Evolutionary conservation across 2,888 invertebrate genomes (phyloP), one percentile per base, ranked within the genome.

Genomic region (Lampropteryx suffumata): DNA sequence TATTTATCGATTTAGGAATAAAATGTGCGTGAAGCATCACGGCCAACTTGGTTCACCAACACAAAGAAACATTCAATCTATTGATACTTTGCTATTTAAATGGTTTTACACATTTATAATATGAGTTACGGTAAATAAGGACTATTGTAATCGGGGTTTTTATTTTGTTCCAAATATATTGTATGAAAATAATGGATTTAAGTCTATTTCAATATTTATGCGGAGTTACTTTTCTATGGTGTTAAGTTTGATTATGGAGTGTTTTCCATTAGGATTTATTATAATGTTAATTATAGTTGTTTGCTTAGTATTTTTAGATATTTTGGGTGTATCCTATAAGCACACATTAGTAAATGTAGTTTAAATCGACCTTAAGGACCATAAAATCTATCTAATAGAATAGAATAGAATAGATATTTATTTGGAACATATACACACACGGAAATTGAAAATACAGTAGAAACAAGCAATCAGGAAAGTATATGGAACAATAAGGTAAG

Each of bases 51-150:
- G 90, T 89, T 88, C 86, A 88, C 90, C 90, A 73, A 77, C 71
- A 89, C 87, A 89, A 88, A 79, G 84, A 71, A 84, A 84, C 82
- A 83, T 84, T 80, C 80, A 74, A 51, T 82, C 88, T 83, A 86
- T 89, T 89, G 87, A 89, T 84, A 82, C 76, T 81, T 75, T 73
- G 76, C 82, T 79, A 85, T 88, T 88, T 89, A 89, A 89, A 89
- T 86, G 88, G 88, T 87, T 89, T 89, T 90, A 90, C 88, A 89
- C 89, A 89, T 90, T 87, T 87, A 89, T 89, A 88, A 84, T 88
- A 77, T 78, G 77, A 84, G 88, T 79, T 79, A 84, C 84, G 81
- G 82, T 88, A 90, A 89, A 90, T 89, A 88, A 72, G 74, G 62
- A 59, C 73, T 67, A 67, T 90, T 89, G 85, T 88, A 67, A 59